Conservation (phyloP, 2,113 vertebrate genomes). For the Ctenodactylus gundi region DNA sequence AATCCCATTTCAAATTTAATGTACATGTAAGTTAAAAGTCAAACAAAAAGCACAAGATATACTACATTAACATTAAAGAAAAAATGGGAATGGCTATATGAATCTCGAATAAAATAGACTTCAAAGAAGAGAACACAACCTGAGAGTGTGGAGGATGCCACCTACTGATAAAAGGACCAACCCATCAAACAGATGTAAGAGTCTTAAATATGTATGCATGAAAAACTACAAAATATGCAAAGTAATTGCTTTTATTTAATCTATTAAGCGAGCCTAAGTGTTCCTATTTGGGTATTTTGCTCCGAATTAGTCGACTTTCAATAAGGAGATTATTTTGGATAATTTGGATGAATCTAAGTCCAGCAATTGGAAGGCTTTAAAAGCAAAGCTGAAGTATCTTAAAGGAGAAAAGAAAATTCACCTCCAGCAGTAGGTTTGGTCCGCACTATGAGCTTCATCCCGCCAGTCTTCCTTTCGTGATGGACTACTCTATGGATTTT, state of each 20-base stretch:
- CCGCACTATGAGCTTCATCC: neutral
- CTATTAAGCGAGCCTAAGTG: neutral
- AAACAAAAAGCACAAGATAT: neutral
- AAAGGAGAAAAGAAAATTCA: neutral
- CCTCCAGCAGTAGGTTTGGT: neutral
- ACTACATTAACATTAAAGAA: neutral
- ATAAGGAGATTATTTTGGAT: neutral
- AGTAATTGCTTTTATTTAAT: neutral
- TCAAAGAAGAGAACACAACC: neutral
- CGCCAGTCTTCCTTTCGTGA: neutral
- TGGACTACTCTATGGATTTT: neutral
- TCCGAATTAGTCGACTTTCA: neutral
- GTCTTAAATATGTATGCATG: neutral
- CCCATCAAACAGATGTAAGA: neutral
- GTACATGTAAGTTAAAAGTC: neutral
- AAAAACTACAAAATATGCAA: neutral
- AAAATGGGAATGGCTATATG: neutral
- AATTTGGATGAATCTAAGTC: neutral
- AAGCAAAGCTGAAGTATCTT: neutral
- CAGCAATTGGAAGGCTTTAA: neutral
- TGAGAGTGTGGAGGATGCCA: neutral
- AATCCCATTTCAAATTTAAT: neutral
- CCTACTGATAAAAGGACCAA: neutral
- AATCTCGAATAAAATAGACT: neutral
- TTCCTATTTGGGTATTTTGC: neutral